phyloP scores from a whole-genome alignment of 1,140 invertebrate species.

The Drosophila sucinea region DNA sequence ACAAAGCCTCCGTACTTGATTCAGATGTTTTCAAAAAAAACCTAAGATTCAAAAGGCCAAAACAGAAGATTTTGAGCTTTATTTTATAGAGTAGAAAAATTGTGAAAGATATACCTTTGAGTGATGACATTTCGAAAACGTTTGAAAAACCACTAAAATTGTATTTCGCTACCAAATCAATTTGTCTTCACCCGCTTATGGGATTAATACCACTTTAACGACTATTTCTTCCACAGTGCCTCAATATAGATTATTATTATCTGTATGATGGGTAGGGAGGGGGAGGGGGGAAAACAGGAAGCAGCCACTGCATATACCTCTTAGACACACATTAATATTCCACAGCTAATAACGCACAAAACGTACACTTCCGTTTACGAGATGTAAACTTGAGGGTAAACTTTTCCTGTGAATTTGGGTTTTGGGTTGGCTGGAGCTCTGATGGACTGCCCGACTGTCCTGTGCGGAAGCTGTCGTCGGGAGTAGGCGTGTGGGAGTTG shows the following conservation, averaged over 20 bases:
- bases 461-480: conserved; percentile 20
- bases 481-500: neutral
- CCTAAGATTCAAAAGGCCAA: too few species aligned
- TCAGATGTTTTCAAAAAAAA: too few species aligned
- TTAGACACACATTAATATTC: conserved; percentile 66
- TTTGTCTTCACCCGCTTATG: too few species aligned
- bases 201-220: neutral
- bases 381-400: conserved; percentile 51
- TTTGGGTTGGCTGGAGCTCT: conserved; percentile 17
- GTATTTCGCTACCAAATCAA: too few species aligned
- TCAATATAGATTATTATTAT: neutral
- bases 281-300: conserved; percentile 42
- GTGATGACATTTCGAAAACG: too few species aligned
- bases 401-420: conserved; percentile 27
- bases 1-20: too few species aligned
- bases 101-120: too few species aligned
- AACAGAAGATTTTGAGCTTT: too few species aligned
- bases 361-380: conserved; percentile 66
- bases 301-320: conserved; percentile 36
- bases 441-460: conserved; percentile 63
- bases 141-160: too few species aligned
- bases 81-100: too few species aligned
- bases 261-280: too few species aligned
- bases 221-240: neutral
- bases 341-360: conserved; percentile 62